A percentile compares a stretch with the other conserved stretches of the same genome.
Conservation (phyloP, 2,113 vertebrate genomes). For the Bombycilla garrulus region DNA sequence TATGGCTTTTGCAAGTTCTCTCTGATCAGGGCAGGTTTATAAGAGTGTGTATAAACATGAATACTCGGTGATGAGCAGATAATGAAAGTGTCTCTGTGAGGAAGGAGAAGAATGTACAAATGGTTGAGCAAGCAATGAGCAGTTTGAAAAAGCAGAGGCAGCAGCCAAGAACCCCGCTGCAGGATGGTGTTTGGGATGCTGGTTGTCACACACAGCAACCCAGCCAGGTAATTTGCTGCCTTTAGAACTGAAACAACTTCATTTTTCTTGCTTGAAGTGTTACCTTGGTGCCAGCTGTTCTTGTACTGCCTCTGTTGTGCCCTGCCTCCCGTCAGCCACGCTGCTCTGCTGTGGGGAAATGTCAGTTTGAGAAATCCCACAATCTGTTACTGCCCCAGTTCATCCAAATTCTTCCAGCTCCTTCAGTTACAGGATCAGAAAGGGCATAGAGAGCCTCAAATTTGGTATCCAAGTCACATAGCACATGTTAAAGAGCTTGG, state of each 20-base stretch:
- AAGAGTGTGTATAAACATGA: neutral
- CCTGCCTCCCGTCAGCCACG: fast-evolving
- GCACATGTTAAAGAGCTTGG: neutral
- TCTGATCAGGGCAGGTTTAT: neutral
- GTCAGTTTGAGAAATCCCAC: neutral
- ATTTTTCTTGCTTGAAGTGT: conserved; percentile 39
- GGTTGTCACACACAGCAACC: neutral
- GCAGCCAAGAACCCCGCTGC: neutral
- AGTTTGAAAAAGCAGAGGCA: conserved; percentile 1
- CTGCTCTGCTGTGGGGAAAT: neutral
- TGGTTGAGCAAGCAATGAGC: conserved; percentile 19
- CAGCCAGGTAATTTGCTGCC: conserved; percentile 54
- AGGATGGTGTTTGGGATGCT: neutral
- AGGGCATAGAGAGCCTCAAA: neutral
- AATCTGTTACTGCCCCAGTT: neutral
- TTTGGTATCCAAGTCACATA: neutral
- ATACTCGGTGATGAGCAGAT: neutral
- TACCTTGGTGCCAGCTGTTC: conserved; percentile 6
- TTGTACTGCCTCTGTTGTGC: neutral
- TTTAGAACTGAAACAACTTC: conserved; percentile 40
- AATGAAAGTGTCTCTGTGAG: neutral
- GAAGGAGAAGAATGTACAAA: neutral
- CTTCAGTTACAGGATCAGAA: fast-evolving
- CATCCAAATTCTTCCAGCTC: neutral
- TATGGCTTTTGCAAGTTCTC: neutral